Conservation (phyloP, 2,797 vertebrate species). For the Acanthornis magna region DNA sequence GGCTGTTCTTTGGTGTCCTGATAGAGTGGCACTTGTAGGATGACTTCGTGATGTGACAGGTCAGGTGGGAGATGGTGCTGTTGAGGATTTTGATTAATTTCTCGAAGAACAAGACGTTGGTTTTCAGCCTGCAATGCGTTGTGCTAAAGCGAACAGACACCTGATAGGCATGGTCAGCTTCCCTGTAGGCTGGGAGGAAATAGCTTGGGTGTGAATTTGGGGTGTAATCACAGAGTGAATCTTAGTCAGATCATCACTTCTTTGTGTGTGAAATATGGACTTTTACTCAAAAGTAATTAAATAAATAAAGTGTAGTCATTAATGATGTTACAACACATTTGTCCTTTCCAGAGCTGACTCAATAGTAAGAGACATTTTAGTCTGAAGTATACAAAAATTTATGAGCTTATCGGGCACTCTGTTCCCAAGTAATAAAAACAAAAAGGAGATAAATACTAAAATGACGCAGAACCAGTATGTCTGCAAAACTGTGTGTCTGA, state of each 20-base stretch:
- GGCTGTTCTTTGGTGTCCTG: constrained; percentile 33
- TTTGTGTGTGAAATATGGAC: background rate
- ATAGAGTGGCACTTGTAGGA: constrained; percentile 70
- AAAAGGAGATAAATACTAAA: background rate
- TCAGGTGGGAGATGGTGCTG: constrained; percentile 61
- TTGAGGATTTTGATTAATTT: constrained; percentile 54
- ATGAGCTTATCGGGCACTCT: background rate
- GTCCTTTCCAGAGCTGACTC: background rate
- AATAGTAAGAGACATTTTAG: fast-evolving
- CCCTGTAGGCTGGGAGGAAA: constrained; percentile 68
- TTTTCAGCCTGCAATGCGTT: constrained; percentile 9
- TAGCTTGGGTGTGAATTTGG: background rate
- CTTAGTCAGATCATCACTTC: background rate
- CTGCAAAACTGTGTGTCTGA: background rate
- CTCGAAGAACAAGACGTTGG: constrained; percentile 56
- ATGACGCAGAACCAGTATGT: too few species aligned
- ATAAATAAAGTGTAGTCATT: background rate
- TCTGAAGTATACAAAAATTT: background rate
- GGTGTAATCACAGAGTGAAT: background rate
- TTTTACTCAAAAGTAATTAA: background rate
- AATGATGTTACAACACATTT: background rate
- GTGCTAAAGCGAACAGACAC: constrained; percentile 69
- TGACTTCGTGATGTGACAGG: constrained; percentile 40
- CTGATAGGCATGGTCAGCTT: constrained; percentile 71
- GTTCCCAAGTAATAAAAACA: background rate